Conservation (phyloP, 2,797 vertebrate genomes). For the Geotrypetes seraphini region DNA sequence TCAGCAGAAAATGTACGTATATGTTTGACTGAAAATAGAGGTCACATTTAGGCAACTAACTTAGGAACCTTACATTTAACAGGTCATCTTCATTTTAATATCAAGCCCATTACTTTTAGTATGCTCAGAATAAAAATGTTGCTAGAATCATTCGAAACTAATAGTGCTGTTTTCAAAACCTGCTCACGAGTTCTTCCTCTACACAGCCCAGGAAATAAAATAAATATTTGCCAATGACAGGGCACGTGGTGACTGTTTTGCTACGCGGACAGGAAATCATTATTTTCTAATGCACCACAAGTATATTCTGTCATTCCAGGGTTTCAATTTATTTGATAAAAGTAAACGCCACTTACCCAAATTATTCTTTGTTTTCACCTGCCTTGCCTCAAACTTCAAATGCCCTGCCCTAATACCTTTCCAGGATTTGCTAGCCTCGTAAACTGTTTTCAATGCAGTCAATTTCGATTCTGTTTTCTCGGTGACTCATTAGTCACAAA, state of each 20-base stretch:
- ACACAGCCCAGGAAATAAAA: no score
- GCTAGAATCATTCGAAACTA: not conserved
- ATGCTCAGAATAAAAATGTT: conserved; percentile 1
- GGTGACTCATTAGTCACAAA: conserved; percentile 48
- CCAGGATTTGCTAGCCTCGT: conserved; percentile 31
- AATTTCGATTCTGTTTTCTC: conserved; percentile 45
- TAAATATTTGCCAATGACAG: conserved; percentile 31
- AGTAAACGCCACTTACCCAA: conserved; percentile 25
- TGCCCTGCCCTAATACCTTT: conserved; percentile 23
- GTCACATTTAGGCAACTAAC: no score
- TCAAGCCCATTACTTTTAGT: not conserved
- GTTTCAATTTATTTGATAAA: conserved; percentile 35
- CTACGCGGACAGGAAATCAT: conserved; percentile 35
- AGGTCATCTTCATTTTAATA: no score
- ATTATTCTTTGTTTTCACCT: conserved; percentile 5
- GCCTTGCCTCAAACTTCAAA: conserved; percentile 29
- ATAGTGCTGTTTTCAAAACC: conserved; percentile 5
- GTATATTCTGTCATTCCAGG: conserved; percentile 33
- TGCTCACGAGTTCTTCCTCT: no score
- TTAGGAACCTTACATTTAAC: no score
- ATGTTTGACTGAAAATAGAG: no score
- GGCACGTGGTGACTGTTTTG: conserved; percentile 49
- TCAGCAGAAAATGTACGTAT: no score
- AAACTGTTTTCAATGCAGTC: conserved; percentile 47
- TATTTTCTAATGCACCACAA: conserved; percentile 23